Evolutionary conservation across 2,797 vertebrate species (phyloP).

Genomic region (Setipinna tenuifilis): DNA sequence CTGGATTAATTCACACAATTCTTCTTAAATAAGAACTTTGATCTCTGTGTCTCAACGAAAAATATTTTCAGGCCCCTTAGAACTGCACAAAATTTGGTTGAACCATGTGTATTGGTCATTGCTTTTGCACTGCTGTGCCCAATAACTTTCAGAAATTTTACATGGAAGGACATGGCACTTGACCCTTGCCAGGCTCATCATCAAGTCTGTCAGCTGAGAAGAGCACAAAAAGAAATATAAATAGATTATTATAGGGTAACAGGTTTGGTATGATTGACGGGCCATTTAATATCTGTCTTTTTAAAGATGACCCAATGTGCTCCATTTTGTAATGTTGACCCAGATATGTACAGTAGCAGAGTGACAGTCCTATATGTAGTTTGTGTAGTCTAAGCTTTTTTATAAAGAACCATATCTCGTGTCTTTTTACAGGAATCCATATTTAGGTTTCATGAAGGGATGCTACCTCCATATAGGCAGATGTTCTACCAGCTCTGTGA

Average conservation of each 20-base stretch:
- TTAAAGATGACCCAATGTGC: neutral
- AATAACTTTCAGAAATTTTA: no score
- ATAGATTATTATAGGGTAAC: slow-evolving; percentile 9
- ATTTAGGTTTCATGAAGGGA: slow-evolving; percentile 90
- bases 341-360: neutral
- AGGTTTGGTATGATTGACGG: slow-evolving; percentile 6
- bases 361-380: neutral
- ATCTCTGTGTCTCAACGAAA: neutral
- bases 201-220: neutral
- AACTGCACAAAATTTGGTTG: neutral
- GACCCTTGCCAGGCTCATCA: neutral
- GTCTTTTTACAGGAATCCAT: slow-evolving; percentile 79
- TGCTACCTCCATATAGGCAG: slow-evolving; percentile 92
- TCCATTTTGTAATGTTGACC: neutral
- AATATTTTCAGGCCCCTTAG: neutral
- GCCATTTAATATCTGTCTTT: neutral
- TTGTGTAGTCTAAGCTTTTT: neutral
- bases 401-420: neutral
- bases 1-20: neutral
- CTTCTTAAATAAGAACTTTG: neutral
- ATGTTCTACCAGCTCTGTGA: slow-evolving; percentile 99
- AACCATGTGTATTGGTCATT: neutral
- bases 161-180: neutral
- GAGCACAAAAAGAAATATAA: neutral
- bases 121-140: no score